Evolutionary conservation across 2,888 invertebrate species (phyloP), one percentile per base, ranked within the genome.

Genomic region (Trichogramma evanescens): DNA sequence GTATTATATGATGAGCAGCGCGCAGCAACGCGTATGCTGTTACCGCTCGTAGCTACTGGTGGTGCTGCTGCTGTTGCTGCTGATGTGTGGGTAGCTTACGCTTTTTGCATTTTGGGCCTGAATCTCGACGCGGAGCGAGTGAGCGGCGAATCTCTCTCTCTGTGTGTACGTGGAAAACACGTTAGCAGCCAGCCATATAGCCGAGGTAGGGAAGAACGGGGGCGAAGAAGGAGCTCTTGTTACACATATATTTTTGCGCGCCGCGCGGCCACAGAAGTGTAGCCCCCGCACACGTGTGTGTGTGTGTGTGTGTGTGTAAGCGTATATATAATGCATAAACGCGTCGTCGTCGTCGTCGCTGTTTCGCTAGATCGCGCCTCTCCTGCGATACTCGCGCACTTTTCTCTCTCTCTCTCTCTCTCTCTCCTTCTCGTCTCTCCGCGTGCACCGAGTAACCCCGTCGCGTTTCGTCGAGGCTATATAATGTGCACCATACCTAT

Each of bases 81-180:
- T 50, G 66, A 26, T 26, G 26, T 26, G 26, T 26, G 26, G 26
- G 26, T 26, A 26, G 65, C 66, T 66, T 65, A 66, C 67, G 68
- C 66, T 69, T 69, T 69, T 68, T 69, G 67, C 68, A 66, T 69
- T 66, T 69, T 64, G 66, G 66, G 66, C 66, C 67, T 61, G 67
- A 67, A 68, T 70, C 67, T 68, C 65, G 65, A 54, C 64, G 65
- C 62, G 9, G n/a, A 13, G 48, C 48, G 26, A 7, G 10, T n/a
- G n/a, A 63, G 62, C 62, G 66, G 65, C 63, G 64, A 63, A 66
- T 66, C 63, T 62, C 61, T 51, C n/a, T n/a, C n/a, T n/a, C n/a
- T n/a, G n/a, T n/a, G n/a, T 13, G 13, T 13, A 13, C 13, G 13
- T 13, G 57, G 64, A 64, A 65, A 64, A 66, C 26, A 26, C 26